Conservation (phyloP, 2,797 vertebrate species). For the Carduelis carduelis region DNA sequence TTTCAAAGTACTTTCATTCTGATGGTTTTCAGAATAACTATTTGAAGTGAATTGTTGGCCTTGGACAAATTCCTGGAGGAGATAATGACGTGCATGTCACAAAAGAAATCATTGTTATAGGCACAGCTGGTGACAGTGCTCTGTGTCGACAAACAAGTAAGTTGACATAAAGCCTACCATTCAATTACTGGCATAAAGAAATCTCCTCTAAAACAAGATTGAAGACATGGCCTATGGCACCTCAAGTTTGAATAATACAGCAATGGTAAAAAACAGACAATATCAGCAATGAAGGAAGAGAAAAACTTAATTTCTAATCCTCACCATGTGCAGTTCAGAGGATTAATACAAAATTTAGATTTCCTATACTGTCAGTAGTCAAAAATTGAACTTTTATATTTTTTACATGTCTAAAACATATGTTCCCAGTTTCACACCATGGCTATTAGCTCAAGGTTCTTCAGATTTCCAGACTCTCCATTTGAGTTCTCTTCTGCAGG, state of each 20-base stretch:
- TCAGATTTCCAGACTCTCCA: not conserved
- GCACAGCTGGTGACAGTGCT: constrained; percentile 6
- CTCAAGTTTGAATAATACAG: constrained; percentile 44
- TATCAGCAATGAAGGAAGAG: not conserved
- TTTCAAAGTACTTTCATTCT: constrained; percentile 45
- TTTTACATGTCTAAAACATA: not conserved
- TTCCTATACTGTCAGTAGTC: not conserved
- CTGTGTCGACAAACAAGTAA: not conserved
- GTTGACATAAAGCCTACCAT: constrained; percentile 39
- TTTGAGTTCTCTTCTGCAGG: not conserved
- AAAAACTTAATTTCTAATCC: not conserved
- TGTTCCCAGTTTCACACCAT: not conserved
- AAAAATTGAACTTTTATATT: not conserved
- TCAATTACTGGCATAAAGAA: constrained; percentile 42
- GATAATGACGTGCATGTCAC: constrained; percentile 13
- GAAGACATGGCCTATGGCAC: not conserved
- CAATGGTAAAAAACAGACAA: not conserved
- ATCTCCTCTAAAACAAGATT: constrained; percentile 36
- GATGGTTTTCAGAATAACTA: constrained; percentile 33
- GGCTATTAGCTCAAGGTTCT: not conserved
- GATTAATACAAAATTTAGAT: not conserved
- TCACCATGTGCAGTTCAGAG: not conserved
- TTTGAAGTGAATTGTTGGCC: constrained; percentile 53
- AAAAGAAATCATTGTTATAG: constrained; percentile 47
- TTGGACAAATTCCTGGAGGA: constrained; percentile 43